phyloP scores from a whole-genome alignment of 2,113 vertebrate genomes.

The Larimichthys polyactis region DNA sequence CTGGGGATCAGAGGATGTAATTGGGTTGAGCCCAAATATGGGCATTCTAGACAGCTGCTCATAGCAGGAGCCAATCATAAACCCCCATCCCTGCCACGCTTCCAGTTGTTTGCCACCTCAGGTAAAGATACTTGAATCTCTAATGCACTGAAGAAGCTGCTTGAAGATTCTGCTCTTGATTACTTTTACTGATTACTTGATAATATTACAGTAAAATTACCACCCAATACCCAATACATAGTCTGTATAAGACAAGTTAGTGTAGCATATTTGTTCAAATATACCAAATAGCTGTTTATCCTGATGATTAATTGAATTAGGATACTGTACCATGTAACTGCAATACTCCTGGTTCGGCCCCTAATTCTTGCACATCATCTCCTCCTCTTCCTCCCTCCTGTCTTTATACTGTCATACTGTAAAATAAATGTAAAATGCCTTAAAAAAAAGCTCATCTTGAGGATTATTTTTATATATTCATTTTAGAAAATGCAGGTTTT shows the following conservation, averaged over 20 bases:
- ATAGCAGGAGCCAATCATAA: slow-evolving; percentile 86
- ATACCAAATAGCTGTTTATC: neutral
- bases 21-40: slow-evolving; percentile 85
- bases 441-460: neutral
- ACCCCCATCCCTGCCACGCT: slow-evolving; percentile 72
- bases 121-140: slow-evolving; percentile 66
- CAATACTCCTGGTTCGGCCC: neutral
- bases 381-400: neutral
- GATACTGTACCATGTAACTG: neutral
- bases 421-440: neutral
- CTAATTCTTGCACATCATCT: neutral
- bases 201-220: too few relatives aligned
- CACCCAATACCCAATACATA: neutral
- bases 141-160: slow-evolving; percentile 31
- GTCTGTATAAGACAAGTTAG: neutral
- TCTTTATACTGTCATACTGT: neutral
- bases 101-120: slow-evolving; percentile 79
- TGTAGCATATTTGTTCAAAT: neutral
- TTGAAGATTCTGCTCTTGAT: slow-evolving; percentile 48
- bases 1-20: slow-evolving; percentile 85
- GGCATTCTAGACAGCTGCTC: slow-evolving; percentile 84
- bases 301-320: neutral
- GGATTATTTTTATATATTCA: neutral
- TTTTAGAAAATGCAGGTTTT: neutral
- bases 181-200: neutral